Percentiles rank a stretch among this genome's conserved stretches.
Evolutionary conservation across 2,113 vertebrate genomes (phyloP).

Genomic region (Rallus limicola): DNA sequence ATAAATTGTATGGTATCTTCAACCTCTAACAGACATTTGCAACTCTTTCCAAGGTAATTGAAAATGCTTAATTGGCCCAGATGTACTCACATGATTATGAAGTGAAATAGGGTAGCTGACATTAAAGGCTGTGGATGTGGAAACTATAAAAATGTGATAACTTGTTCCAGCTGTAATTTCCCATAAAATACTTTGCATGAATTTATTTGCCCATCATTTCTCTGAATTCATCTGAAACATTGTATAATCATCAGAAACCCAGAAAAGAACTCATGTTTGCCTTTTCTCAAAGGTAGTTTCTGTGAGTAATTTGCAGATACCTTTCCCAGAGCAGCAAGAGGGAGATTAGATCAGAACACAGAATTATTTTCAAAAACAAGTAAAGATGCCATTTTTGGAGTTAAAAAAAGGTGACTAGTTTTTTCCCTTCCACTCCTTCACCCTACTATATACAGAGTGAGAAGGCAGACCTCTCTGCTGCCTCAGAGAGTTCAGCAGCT

Average conservation of each 20-base stretch:
- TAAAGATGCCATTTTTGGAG: background rate
- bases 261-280: background rate
- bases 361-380: background rate
- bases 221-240: background rate
- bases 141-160: constrained; percentile 28
- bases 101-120: background rate
- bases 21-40: background rate
- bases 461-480: background rate
- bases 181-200: background rate
- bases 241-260: background rate
- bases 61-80: constrained; percentile 6
- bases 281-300: background rate
- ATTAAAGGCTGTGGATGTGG: background rate
- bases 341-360: rapidly evolving
- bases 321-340: background rate
- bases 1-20: background rate
- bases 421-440: background rate
- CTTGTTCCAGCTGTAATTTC: background rate
- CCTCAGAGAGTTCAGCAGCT: background rate
- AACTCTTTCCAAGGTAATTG: background rate
- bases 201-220: background rate
- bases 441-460: background rate
- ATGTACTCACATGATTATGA: background rate
- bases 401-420: background rate
- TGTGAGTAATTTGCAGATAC: background rate